Evolutionary conservation across 2,888 invertebrate genomes (phyloP).

Genomic region (Colostygia pectinataria): DNA sequence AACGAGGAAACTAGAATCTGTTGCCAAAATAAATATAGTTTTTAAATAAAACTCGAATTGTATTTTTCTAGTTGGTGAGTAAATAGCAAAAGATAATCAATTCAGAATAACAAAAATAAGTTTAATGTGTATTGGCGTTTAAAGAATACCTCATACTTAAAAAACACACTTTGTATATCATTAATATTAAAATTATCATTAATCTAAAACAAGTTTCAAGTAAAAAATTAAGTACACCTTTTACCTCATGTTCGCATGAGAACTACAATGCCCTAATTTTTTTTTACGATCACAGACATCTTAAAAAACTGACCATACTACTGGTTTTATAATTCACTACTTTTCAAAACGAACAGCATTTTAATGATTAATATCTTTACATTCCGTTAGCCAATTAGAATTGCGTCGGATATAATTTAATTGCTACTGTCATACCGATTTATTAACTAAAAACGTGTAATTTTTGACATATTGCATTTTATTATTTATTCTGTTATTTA

Average conservation of each 20-base stretch:
- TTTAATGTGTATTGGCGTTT: too few species aligned
- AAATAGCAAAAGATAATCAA: too few species aligned
- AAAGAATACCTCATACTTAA: too few species aligned
- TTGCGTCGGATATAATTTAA: constrained; percentile 45
- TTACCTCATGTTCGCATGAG: constrained; percentile 1
- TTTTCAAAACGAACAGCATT: constrained; percentile 23
- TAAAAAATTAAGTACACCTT: constrained; percentile 4
- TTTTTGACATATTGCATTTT: constrained; percentile 21
- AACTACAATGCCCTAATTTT: constrained; percentile 4
- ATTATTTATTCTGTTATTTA: background rate
- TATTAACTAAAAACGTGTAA: constrained; percentile 38
- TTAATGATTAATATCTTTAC: constrained; percentile 45
- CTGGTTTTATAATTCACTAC: constrained; percentile 23
- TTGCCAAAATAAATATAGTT: too few species aligned
- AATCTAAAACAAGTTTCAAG: too few species aligned
- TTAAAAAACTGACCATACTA: constrained; percentile 2
- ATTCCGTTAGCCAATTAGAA: constrained; percentile 51
- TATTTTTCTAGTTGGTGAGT: too few species aligned
- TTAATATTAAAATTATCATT: too few species aligned
- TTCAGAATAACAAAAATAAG: too few species aligned
- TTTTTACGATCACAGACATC: background rate
- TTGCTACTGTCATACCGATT: constrained; percentile 42
- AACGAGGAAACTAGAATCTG: too few species aligned
- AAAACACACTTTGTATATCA: too few species aligned
- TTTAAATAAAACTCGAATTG: too few species aligned